Evolutionary conservation across 2,888 invertebrate genomes (phyloP), one percentile per base, ranked within the genome.

Genomic region (Ichneumoninae sp.): DNA sequence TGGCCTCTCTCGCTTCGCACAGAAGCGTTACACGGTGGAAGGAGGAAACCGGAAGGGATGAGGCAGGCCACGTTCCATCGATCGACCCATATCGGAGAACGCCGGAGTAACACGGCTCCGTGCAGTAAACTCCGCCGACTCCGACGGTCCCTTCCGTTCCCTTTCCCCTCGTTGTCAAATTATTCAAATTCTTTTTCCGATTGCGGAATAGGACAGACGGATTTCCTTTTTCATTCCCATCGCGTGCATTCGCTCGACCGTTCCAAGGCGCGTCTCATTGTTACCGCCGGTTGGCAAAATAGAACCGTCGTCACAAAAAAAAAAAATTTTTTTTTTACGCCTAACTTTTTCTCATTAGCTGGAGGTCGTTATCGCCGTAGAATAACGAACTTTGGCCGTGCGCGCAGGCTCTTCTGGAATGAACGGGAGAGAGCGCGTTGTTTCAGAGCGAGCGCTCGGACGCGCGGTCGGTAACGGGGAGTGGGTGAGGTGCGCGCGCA

Each of bases 51-150:
- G 69, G 65, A 81, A 78, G 78, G 74, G 65, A 74, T 50, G 78
- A 75, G 77, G n/a, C 13, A 40, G 30, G n/a, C 74, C 77, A 77
- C 84, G 78, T 81, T 84, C 65, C 74, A 84, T 84, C 84, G 84
- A 84, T 84, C 78, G 84, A 84, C 84, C 84, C 81, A 84, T 84
- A 84, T 84, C 65, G 84, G 70, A 54, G 65, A 78, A 72, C 68
- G 26, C 57, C 75, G 74, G 81, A 54, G 69, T 40, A 69, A 65
- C 70, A 50, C 62, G 65, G 44, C 62, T 57, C 70, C 33, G 13
- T 30, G 47, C 33, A 65, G 36, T 22, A 36, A 52, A 33, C 65
- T 50, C 47, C 40, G 65, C 8, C 65, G 36, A 26, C 33, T 50
- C 22, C 50, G 33, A 22, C 62, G 30, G 33, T 74, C 47, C 62